phyloP scores from a whole-genome alignment of 1,140 invertebrate species.

The Polyergus mexicanus region DNA sequence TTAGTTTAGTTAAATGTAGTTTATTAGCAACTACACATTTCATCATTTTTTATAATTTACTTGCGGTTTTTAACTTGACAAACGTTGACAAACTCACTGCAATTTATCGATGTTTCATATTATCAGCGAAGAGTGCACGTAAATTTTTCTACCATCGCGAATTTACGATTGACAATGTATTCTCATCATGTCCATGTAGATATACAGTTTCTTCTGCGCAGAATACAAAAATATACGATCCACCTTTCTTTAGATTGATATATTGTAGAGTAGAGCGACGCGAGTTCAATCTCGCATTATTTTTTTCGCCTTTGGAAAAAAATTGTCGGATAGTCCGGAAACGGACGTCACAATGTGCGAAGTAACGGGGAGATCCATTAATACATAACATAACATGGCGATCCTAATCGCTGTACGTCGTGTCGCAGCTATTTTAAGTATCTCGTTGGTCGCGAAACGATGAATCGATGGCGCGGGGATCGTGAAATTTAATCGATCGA shows the following conservation, averaged over 20 bases:
- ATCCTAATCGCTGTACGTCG: constrained; percentile 55
- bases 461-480: constrained; percentile 63
- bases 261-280: constrained; percentile 1
- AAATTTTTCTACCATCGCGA: constrained; percentile 22
- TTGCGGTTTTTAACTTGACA: neutral
- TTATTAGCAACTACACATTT: neutral
- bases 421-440: constrained; percentile 54
- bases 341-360: constrained; percentile 7
- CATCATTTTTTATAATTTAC: neutral
- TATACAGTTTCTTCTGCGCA: neutral
- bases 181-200: constrained; percentile 7
- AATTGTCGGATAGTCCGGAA: neutral
- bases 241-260: neutral
- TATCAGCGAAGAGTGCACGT: neutral
- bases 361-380: constrained; percentile 26
- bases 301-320: constrained; percentile 4
- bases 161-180: neutral
- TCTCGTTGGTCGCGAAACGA: constrained; percentile 50
- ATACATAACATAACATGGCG: constrained; percentile 48
- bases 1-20: neutral
- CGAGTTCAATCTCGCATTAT: neutral
- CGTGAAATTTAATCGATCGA: constrained; percentile 73
- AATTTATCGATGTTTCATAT: neutral
- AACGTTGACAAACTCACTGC: neutral
- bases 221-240: constrained; percentile 51